Conservation (phyloP, 2,113 vertebrate species). For the Bos javanicus region DNA sequence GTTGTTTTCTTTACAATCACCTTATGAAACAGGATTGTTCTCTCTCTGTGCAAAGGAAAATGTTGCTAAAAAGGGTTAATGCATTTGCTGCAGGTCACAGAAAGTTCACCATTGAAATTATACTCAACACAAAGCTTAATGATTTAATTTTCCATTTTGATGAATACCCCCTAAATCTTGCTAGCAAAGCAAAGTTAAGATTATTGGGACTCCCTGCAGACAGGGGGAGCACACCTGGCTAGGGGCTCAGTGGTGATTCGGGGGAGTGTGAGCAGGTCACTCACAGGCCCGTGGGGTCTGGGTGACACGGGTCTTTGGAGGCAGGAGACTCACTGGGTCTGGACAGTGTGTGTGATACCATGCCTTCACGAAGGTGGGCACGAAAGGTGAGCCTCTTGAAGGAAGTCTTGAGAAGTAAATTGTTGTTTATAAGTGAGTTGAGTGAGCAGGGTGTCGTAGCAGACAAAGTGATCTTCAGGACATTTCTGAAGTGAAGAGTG, state of each 20-base stretch:
- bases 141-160: neutral
- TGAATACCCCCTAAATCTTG: neutral
- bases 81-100: neutral
- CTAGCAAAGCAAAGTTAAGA: neutral
- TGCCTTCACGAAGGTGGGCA: fast-evolving
- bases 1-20: fast-evolving
- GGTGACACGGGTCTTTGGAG: fast-evolving
- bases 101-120: fast-evolving
- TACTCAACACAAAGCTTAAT: neutral
- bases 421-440: neutral
- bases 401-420: neutral
- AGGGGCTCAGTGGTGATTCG: neutral
- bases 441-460: too few relatives aligned
- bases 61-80: neutral
- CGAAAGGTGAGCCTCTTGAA: fast-evolving
- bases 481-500: fast-evolving
- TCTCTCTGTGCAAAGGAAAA: neutral
- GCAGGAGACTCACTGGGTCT: neutral
- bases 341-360: too few relatives aligned
- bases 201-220: neutral
- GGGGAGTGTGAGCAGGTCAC: fast-evolving
- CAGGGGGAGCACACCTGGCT: fast-evolving
- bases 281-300: neutral
- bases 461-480: neutral
- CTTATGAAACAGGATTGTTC: too few relatives aligned